phyloP scores from a whole-genome alignment of 1,140 invertebrate genomes.

The Diuraphis noxia region DNA sequence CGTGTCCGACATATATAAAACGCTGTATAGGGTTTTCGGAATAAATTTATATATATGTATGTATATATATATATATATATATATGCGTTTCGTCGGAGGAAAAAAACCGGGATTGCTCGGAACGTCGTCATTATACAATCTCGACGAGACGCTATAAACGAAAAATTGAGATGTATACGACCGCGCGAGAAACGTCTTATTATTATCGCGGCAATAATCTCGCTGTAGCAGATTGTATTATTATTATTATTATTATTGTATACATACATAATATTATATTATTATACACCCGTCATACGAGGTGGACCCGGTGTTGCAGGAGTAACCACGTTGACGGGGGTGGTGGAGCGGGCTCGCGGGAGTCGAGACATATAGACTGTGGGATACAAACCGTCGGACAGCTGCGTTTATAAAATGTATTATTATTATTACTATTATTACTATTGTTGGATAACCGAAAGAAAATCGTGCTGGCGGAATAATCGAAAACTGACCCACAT shows the following conservation, averaged over 20 bases:
- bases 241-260: not conserved
- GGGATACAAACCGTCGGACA: not conserved
- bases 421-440: not conserved
- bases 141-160: conserved; percentile 4
- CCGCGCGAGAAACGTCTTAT: not conserved
- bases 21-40: not conserved
- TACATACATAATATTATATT: conserved; percentile 9
- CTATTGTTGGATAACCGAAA: not conserved
- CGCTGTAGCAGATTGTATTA: not conserved
- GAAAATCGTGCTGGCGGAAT: not conserved
- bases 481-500: conserved; percentile 1
- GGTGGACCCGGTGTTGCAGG: not conserved
- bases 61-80: no score
- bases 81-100: not conserved
- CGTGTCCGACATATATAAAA: not conserved
- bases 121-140: not conserved
- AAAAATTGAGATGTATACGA: conserved; percentile 9
- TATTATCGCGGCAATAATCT: conserved; percentile 7
- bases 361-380: not conserved
- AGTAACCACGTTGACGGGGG: not conserved
- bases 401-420: not conserved
- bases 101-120: not conserved
- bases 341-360: not conserved
- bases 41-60: conserved; percentile 2
- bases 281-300: not conserved